phyloP scores from a whole-genome alignment of 2,888 invertebrate species.

The Ferrisia virgata region DNA sequence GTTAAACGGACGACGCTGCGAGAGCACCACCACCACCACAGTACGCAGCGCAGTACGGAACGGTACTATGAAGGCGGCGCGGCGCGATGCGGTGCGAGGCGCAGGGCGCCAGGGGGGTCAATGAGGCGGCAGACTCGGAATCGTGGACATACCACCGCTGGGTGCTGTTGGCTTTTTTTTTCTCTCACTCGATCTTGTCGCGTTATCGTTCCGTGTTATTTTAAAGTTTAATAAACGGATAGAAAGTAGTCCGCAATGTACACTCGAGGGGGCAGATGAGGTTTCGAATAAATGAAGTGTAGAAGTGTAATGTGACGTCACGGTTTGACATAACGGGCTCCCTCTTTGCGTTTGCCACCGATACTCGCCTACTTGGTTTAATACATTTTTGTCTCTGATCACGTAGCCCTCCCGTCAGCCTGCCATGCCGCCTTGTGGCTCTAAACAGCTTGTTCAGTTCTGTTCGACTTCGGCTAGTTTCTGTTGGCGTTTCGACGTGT shows the following conservation, averaged over 20 bases:
- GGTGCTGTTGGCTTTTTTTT: not conserved
- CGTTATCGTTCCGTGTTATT: constrained; percentile 45
- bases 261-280: constrained; percentile 42
- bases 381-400: constrained; percentile 42
- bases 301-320: constrained; percentile 45
- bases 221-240: constrained; percentile 45
- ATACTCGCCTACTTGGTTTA: constrained; percentile 9
- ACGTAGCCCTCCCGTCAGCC: constrained; percentile 29
- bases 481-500: constrained; percentile 32
- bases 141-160: not conserved
- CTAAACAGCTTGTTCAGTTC: constrained; percentile 44
- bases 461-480: constrained; percentile 39
- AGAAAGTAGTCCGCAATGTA: constrained; percentile 43
- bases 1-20: not conserved
- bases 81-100: not conserved
- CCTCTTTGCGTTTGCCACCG: constrained; percentile 7
- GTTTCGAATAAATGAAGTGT: constrained; percentile 45
- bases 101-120: not conserved
- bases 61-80: too few relatives aligned
- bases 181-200: constrained; percentile 3
- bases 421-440: too few relatives aligned
- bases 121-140: not conserved
- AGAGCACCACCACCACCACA: too few relatives aligned
- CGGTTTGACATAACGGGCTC: constrained; percentile 43
- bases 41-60: too few relatives aligned